Base-by-base conservation (phyloP, 2,888 invertebrate species). In the Drosophila conformis region DNA sequence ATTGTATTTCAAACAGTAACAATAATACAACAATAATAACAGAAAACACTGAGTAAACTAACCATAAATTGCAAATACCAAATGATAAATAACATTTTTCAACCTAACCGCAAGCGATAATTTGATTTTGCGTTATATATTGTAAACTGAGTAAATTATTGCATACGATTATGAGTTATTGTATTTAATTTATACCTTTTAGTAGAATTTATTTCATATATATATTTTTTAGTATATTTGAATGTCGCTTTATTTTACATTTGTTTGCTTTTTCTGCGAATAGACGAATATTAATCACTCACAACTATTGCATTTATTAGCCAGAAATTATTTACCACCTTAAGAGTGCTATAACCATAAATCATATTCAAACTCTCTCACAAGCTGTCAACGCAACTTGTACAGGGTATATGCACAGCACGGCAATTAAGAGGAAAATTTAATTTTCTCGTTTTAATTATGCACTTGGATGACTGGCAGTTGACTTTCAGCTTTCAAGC, bases 391-490 rank as follows among this genome's bases (percentile, higher is more conserved):
- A n/a, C 11, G 11, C 18, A 56, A 40, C 13, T 58, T 40, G 21
- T 27, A 35, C 40, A 69, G 61, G 31, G 76, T 66, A 59, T 66
- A n/a, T 25, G 2, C 1, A 1, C 4, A 27, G 35, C 15, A 10
- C 13, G 4, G 27, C 0, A 29, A 15, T 18, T 11, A 35, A 15
- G 21, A 1, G 13, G 2, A 4, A 13, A 40, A 49, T n/a, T 40
- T 4, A 31, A 57, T 58, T 67, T 59, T 54, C 61, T 54, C 56
- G 21, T 61, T 68, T 81, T 78, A 71, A 76, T 81, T 78, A 63
- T 73, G 60, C 76, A 76, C 60, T 69, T 69, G 63, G 49, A n/a
- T 62, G 62, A 64, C 15, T 69, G 66, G 10, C 68, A 69, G 73
- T 56, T 66, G 68, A 59, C 67, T 58, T 68, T 56, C 56, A 40